Conservation (phyloP, 2,888 invertebrate genomes). For the Dastarcus helophoroides region DNA sequence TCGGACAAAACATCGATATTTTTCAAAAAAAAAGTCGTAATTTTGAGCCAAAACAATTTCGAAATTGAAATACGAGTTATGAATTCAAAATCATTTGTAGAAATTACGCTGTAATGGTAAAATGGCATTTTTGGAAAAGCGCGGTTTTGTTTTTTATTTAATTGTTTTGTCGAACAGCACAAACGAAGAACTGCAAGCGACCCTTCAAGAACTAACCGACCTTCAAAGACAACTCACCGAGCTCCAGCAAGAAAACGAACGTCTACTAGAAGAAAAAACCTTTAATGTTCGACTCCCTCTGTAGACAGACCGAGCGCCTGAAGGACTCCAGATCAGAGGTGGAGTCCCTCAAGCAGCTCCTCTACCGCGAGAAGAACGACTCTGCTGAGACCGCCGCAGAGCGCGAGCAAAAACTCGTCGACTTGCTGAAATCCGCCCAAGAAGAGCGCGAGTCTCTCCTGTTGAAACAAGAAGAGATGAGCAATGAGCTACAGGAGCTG, state of each 20-base stretch:
- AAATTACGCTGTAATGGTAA: too few relatives aligned
- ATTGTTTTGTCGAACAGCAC: too few relatives aligned
- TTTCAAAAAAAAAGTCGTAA: too few relatives aligned
- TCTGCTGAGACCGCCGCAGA: conserved; percentile 55
- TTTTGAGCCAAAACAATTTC: too few relatives aligned
- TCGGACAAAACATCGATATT: too few relatives aligned
- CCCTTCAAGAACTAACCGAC: conserved; percentile 83
- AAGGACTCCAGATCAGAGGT: conserved; percentile 79
- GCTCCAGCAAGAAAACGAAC: conserved; percentile 77
- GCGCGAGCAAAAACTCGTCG: conserved; percentile 69
- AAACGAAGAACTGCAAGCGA: conserved; percentile 87
- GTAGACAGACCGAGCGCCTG: conserved; percentile 82
- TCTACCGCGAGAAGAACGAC: conserved; percentile 58
- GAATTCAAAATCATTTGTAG: too few relatives aligned
- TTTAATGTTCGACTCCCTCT: conserved; percentile 81
- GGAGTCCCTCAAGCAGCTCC: conserved; percentile 69
- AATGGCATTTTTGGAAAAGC: too few relatives aligned
- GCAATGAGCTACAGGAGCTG: conserved; percentile 54
- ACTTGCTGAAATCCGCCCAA: conserved; percentile 71
- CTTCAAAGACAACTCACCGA: conserved; percentile 78
- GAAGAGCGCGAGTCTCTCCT: conserved; percentile 65
- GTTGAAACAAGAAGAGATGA: conserved; percentile 63
- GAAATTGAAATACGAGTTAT: too few relatives aligned
- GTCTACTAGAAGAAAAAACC: conserved; percentile 78
- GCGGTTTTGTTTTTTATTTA: too few relatives aligned